Base-by-base conservation (phyloP, 2,797 vertebrate genomes). In the Onychomys arenicola region DNA sequence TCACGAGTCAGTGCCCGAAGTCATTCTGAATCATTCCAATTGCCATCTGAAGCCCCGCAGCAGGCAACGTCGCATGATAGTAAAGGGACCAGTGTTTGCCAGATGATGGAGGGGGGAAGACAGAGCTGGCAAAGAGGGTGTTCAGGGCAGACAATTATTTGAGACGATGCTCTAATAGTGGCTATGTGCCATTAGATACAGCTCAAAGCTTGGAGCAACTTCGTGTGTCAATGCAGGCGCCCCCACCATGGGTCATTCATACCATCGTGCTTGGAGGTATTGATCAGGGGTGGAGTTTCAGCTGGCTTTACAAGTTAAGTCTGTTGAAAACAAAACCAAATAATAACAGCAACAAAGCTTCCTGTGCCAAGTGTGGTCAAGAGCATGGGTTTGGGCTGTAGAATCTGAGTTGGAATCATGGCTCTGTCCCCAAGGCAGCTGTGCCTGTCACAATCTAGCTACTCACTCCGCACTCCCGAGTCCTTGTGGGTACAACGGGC, bases 291-390 rank as follows among this genome's bases (percentile, higher is more conserved):
- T 21, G 29, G 57, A 6, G 5, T 23, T 46, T 59, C 67, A 88
- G 43, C 21, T 57, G 71, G 23, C 71, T 67, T 81, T 61, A 46
- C 80, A 88, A 73, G 34, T 52, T 46, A 75, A 85, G 40, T 49
- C 34, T 67, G 34, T 59, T 71, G 37, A 85, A 95, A 92, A 89
- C 12, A 78, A 89, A 80, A 16, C 25, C 83, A 84, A 92, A 13
- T 16, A 69, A 63, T 6, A 61, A 46, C 52, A 40, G 5, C 4
- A 85, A 55, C 7, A 46, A 37, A 55, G 76, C 14, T 14, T 37
- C 57, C 16, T 6, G 0, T 71, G 78, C 46, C 2, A 0, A 23
- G 8, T 34, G 19, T 46, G 19, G 23, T 94, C 49, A 92, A 57
- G 71, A 90, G 23, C 12, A 17, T 9, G 46, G 59, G 76, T 27